Evolutionary conservation across 2,797 vertebrate species (phyloP).

Genomic region (Aldrovandia affinis): DNA sequence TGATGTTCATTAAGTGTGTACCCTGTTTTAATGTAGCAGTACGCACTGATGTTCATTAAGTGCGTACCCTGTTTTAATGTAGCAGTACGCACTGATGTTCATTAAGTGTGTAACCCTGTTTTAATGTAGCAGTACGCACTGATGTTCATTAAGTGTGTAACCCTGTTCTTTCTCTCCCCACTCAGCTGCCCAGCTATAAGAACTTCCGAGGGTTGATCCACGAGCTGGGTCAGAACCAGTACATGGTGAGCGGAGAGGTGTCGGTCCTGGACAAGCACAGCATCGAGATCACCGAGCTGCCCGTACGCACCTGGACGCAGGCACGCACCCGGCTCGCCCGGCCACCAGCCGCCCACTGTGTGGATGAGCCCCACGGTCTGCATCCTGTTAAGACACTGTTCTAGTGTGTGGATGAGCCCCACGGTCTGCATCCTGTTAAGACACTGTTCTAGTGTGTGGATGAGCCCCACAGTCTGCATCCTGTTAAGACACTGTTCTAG

Average conservation of each 20-base stretch:
- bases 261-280: constrained; percentile 94
- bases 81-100: neutral
- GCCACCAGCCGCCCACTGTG: too few species aligned
- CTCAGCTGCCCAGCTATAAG: constrained; percentile 96
- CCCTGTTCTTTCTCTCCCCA: constrained; percentile 36
- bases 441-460: too few species aligned
- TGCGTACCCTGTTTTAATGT: neutral
- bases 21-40: neutral
- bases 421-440: too few species aligned
- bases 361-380: too few species aligned
- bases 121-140: neutral
- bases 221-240: constrained; percentile 96
- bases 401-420: too few species aligned
- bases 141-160: neutral
- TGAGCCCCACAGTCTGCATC: too few species aligned
- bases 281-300: constrained; percentile 96
- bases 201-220: constrained; percentile 94
- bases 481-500: too few species aligned
- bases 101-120: neutral
- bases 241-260: constrained; percentile 93
- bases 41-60: neutral
- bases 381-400: too few species aligned
- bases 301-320: constrained; percentile 98
- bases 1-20: neutral
- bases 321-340: constrained; percentile 65